A percentile compares a stretch with the other conserved stretches of the same genome.
Evolutionary conservation across 2,888 invertebrate species (phyloP).

Genomic region (Sacculina carcini): DNA sequence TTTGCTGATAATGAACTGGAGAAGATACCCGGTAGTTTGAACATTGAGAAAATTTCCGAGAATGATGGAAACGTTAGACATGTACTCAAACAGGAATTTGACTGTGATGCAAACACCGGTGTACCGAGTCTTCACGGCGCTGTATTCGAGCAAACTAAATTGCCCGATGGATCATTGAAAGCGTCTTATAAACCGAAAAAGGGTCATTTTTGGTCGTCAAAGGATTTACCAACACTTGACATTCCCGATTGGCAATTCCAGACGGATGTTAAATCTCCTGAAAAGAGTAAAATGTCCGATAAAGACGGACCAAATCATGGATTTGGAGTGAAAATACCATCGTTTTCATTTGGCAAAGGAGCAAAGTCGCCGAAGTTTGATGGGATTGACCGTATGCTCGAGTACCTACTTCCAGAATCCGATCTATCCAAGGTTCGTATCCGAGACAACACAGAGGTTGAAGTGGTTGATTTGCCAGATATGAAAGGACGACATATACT

Average conservation of each 20-base stretch:
- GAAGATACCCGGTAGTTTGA: background rate
- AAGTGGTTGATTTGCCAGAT: background rate
- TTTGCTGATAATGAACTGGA: background rate
- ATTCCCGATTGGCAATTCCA: background rate
- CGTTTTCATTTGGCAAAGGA: background rate
- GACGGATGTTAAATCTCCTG: background rate
- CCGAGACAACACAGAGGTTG: background rate
- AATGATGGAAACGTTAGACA: background rate
- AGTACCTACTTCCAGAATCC: background rate
- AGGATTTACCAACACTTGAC: background rate
- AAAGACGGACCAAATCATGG: no score
- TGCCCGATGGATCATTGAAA: background rate
- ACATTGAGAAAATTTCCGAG: background rate
- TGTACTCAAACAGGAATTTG: background rate
- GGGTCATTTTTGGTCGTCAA: background rate
- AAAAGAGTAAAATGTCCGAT: no score
- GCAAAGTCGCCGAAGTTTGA: background rate
- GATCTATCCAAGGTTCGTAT: background rate
- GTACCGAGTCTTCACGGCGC: conserved; percentile 5
- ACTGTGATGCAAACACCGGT: conserved; percentile 3
- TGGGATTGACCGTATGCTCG: background rate
- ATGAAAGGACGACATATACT: background rate
- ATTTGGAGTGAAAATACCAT: background rate
- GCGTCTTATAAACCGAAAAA: background rate
- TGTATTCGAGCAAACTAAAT: conserved; percentile 4